phyloP scores from a whole-genome alignment of 2,797 vertebrate species.

The Enoplosus armatus region DNA sequence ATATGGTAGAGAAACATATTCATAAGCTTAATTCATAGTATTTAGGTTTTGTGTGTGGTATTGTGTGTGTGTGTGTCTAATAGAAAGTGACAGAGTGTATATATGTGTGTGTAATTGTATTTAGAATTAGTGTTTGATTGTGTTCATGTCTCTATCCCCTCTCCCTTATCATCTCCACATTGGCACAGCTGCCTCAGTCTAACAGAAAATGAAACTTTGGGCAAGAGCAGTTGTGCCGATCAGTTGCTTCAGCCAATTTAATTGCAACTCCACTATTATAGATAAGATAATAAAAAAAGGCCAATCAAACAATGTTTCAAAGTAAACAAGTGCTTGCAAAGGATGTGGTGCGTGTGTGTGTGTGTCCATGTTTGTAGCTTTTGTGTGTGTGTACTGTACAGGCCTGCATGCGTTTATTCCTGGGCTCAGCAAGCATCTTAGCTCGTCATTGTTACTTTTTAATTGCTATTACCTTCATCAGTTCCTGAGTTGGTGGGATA shows the following conservation, averaged over 20 bases:
- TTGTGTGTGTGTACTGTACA: not conserved
- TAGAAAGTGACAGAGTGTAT: not conserved
- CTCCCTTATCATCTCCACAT: constrained; percentile 42
- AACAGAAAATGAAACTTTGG: constrained; percentile 42
- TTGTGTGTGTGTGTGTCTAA: constrained; percentile 11
- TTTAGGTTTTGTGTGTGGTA: not conserved
- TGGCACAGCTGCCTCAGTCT: constrained; percentile 34
- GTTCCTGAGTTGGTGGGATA: constrained; percentile 40
- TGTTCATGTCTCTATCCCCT: constrained; percentile 21
- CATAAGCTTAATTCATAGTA: not conserved
- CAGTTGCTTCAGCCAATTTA: constrained; percentile 43
- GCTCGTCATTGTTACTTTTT: constrained; percentile 48
- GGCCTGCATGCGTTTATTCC: constrained; percentile 30
- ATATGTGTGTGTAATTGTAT: constrained; percentile 33
- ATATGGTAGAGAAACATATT: not conserved
- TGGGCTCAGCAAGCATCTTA: constrained; percentile 26
- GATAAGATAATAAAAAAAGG: constrained; percentile 38
- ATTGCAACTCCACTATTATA: constrained; percentile 47
- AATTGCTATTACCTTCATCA: constrained; percentile 59
- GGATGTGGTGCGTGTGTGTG: not conserved
- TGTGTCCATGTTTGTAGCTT: constrained; percentile 8
- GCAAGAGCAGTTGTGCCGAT: constrained; percentile 29
- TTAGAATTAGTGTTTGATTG: constrained; percentile 34
- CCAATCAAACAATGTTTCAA: constrained; percentile 45
- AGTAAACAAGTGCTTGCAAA: constrained; percentile 51